phyloP scores from a whole-genome alignment of 2,113 vertebrate species.

The Pseudolaguvia tuberculata region DNA sequence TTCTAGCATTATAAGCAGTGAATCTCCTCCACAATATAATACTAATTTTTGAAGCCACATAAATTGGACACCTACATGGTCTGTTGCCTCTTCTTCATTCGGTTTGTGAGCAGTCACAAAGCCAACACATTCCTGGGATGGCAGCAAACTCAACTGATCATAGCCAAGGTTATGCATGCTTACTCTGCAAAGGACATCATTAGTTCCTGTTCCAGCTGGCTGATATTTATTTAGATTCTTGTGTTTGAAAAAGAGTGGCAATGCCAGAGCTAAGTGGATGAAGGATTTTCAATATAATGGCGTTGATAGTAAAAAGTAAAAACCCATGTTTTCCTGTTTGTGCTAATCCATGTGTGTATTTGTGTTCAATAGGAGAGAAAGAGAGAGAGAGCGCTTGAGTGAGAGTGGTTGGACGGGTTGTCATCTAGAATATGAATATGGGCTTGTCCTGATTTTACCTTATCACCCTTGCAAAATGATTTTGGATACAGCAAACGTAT shows the following conservation, averaged over 20 bases:
- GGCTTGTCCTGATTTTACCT: conserved; percentile 30
- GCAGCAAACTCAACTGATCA: conserved; percentile 8
- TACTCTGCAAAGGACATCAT: neutral
- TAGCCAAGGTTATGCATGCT: neutral
- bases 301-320: conserved; percentile 14
- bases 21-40: no score
- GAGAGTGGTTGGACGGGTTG: conserved; percentile 42
- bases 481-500: no score
- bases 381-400: no score
- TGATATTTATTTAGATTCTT: conserved; percentile 5
- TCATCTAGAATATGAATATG: conserved; percentile 31
- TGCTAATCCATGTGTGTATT: conserved; percentile 23
- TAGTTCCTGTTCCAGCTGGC: conserved; percentile 11
- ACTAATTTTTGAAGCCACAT: no score
- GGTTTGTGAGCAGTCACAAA: neutral
- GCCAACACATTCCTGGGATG: conserved; percentile 5
- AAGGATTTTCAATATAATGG: conserved; percentile 11
- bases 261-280: conserved; percentile 15
- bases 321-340: neutral
- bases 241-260: neutral
- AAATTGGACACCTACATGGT: neutral
- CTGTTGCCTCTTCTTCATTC: neutral
- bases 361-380: neutral
- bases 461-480: conserved; percentile 20
- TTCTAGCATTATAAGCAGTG: no score